phyloP scores from a whole-genome alignment of 2,113 vertebrate species.

The Anser brachyrhynchus region DNA sequence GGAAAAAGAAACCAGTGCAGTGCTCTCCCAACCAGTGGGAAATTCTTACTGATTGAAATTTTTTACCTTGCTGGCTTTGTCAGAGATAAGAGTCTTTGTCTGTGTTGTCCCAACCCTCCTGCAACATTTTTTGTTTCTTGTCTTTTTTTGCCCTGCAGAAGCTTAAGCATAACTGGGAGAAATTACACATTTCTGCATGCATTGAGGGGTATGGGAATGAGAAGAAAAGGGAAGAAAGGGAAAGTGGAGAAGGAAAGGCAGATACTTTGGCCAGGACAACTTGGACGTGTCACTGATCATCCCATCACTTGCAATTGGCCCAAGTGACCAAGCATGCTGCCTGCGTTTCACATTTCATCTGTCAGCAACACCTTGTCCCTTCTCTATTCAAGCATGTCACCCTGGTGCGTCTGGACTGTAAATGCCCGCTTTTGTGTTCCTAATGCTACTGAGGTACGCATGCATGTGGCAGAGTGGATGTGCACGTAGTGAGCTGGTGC shows the following conservation, averaged over 20 bases:
- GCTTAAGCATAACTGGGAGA: not conserved
- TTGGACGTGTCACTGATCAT: not conserved
- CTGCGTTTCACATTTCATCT: not conserved
- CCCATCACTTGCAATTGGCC: not conserved
- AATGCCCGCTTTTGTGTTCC: not conserved
- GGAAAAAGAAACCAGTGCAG: not conserved
- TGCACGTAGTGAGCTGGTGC: not conserved
- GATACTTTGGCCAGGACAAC: not conserved
- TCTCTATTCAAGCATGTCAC: not conserved
- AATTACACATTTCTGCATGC: not conserved
- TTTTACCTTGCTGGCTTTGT: not conserved
- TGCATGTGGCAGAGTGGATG: not conserved
- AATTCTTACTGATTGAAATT: not conserved
- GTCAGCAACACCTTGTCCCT: not conserved
- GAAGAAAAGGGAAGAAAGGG: not conserved
- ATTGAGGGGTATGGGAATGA: not conserved
- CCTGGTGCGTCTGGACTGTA: not conserved
- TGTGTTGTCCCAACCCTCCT: not conserved
- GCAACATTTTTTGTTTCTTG: not conserved
- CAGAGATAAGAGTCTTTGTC: not conserved
- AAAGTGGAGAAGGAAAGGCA: not conserved
- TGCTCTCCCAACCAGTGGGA: not conserved
- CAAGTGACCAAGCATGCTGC: not conserved
- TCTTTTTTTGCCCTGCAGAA: not conserved
- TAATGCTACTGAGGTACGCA: accelerated